Evolutionary conservation across 2,113 vertebrate genomes (phyloP).

Genomic region (Climacteris rufus): DNA sequence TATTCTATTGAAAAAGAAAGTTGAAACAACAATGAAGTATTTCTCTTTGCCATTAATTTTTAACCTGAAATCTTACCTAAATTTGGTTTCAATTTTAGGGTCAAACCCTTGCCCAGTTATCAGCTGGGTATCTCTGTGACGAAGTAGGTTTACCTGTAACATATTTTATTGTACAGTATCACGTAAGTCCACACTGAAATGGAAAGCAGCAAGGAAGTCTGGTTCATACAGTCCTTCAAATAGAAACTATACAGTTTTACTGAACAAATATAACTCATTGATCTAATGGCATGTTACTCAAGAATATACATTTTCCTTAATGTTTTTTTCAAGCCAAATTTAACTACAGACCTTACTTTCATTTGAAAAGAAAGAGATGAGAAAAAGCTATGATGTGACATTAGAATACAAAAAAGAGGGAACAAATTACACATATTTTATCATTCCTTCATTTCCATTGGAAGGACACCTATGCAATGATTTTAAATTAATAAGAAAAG

Average conservation of each 20-base stretch:
- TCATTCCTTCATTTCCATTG: neutral
- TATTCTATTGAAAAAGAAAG: neutral
- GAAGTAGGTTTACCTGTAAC: neutral
- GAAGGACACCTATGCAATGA: neutral
- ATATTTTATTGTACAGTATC: fast-evolving
- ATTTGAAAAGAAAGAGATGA: neutral
- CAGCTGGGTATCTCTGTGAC: neutral
- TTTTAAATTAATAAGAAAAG: neutral
- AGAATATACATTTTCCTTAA: neutral
- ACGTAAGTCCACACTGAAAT: neutral
- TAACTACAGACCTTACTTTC: neutral
- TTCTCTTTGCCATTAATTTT: neutral
- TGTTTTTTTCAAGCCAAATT: neutral
- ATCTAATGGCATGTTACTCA: neutral
- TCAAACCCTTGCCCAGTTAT: neutral
- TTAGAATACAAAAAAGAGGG: neutral
- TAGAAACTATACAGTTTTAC: neutral
- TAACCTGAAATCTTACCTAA: neutral
- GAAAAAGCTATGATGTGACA: neutral
- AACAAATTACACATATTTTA: neutral
- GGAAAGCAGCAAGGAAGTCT: neutral
- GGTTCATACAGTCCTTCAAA: neutral
- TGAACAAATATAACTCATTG: neutral
- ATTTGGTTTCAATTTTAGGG: neutral
- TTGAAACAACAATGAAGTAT: neutral